Percentiles rank a stretch among this genome's conserved stretches.
Conservation (phyloP, 1,140 invertebrate species). For the Bombus sylvicola region DNA sequence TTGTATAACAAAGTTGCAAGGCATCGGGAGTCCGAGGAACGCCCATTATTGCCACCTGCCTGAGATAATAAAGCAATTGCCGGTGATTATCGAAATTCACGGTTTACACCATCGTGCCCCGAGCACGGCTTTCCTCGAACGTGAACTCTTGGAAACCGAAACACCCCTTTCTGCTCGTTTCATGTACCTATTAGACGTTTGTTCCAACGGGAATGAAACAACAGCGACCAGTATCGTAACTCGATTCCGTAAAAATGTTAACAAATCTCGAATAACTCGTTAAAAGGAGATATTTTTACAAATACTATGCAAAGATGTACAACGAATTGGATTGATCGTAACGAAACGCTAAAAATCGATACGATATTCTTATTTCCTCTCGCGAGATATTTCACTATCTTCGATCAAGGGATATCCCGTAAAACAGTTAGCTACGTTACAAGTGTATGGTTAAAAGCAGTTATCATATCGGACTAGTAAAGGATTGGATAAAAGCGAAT, state of each 20-base stretch:
- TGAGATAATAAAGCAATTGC: slow-evolving; percentile 73
- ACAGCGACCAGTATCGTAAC: not conserved
- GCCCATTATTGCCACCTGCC: slow-evolving; percentile 75
- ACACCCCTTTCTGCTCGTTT: slow-evolving; percentile 2
- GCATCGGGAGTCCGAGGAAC: slow-evolving; percentile 24
- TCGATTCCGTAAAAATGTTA: not conserved
- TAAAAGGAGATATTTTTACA: not conserved
- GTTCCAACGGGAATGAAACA: not conserved
- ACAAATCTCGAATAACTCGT: not conserved
- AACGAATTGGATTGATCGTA: not conserved
- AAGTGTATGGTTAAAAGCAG: not conserved
- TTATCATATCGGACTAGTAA: not conserved
- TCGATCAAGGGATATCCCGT: no score
- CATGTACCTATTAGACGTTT: not conserved
- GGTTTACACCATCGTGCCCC: slow-evolving; percentile 30
- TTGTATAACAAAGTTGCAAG: slow-evolving; percentile 70
- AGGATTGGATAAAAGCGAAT: not conserved
- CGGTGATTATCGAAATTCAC: slow-evolving; percentile 74
- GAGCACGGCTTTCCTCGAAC: slow-evolving; percentile 54
- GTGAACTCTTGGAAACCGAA: slow-evolving; percentile 27
- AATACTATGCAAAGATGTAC: no score
- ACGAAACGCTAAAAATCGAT: no score
- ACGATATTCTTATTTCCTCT: no score
- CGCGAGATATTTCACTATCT: not conserved
- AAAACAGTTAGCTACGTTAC: not conserved